Evolutionary conservation across 1,140 invertebrate species (phyloP).

Genomic region (Homalodisca vitripennis): DNA sequence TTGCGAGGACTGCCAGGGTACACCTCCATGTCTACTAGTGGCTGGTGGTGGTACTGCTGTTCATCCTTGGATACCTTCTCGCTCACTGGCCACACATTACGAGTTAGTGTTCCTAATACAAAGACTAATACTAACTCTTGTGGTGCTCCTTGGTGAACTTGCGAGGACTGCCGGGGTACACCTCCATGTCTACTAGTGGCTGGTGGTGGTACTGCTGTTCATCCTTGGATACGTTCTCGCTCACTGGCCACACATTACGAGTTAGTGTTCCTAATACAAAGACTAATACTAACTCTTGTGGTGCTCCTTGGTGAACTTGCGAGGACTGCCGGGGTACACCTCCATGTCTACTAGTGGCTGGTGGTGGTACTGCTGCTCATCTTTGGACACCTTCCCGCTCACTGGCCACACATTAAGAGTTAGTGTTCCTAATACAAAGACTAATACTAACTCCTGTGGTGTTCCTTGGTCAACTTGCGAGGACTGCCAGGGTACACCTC

Average conservation of each 20-base stretch:
- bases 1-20: background rate
- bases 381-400: background rate
- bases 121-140: too few relatives aligned
- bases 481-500: background rate
- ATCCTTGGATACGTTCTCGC: background rate
- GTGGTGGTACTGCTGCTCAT: too few relatives aligned
- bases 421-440: too few relatives aligned
- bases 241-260: background rate
- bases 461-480: background rate
- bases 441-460: too few relatives aligned
- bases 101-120: too few relatives aligned
- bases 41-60: too few relatives aligned
- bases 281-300: too few relatives aligned
- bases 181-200: constrained; percentile 1
- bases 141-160: too few relatives aligned
- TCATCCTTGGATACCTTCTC: background rate
- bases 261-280: too few relatives aligned
- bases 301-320: background rate
- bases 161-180: background rate
- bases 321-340: too few relatives aligned
- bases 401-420: background rate
- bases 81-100: background rate
- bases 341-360: too few relatives aligned
- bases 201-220: too few relatives aligned
- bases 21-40: background rate